A percentile compares a stretch with the other conserved stretches of the same genome.
Evolutionary conservation across 1,140 invertebrate species (phyloP).

Genomic region (Delia radicum): DNA sequence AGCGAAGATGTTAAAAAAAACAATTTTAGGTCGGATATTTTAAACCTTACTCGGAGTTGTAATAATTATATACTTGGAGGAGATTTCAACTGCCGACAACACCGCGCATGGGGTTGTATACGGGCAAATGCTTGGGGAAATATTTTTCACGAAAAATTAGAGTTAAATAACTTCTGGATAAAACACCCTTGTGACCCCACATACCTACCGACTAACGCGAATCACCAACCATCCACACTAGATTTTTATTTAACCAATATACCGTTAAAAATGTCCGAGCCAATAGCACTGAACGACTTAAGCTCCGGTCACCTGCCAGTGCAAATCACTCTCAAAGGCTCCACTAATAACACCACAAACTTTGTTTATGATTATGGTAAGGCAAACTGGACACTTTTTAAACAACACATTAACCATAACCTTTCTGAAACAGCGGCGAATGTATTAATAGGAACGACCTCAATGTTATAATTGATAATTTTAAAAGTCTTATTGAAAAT

Average conservation of each 20-base stretch:
- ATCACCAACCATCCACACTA: neutral
- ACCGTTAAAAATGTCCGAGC: neutral
- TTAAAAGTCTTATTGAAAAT: no score
- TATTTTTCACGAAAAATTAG: neutral
- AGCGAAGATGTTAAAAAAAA: neutral
- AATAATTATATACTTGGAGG: neutral
- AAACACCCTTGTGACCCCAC: neutral
- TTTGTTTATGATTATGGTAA: neutral
- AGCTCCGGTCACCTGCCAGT: no score
- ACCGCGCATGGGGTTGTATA: neutral
- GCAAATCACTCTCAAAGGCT: neutral
- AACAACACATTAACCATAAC: no score
- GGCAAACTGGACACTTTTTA: neutral
- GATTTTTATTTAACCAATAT: slow-evolving; percentile 9
- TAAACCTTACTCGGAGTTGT: neutral
- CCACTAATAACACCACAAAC: neutral
- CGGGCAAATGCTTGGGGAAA: no score
- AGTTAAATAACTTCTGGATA: neutral
- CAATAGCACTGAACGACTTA: neutral
- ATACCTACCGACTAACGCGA: neutral
- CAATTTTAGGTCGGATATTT: neutral
- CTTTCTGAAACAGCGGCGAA: no score
- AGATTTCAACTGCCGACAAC: neutral
- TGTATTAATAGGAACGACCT: no score
- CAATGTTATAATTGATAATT: no score